These are phyloP conservation scores for Pelobates cultripes DNA, from an alignment of 2,797 vertebrate genomes.

Conservation along the genomic window DNA sequence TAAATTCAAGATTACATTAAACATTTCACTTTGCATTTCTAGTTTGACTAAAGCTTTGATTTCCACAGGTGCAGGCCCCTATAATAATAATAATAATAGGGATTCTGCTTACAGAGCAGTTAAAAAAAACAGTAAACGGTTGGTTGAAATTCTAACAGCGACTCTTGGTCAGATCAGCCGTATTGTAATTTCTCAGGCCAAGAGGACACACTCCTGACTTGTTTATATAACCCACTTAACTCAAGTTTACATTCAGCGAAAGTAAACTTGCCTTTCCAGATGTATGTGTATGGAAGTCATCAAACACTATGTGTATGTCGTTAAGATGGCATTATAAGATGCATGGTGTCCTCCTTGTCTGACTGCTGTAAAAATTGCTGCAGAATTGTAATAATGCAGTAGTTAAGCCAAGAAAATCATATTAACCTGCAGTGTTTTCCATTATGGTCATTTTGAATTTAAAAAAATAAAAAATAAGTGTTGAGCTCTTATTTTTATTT, in stretches of 20 bases:
- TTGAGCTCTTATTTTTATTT: too few relatives aligned
- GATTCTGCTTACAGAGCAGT: too few relatives aligned
- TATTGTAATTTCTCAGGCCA: constrained; percentile 21
- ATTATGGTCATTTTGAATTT: neutral
- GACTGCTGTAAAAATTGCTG: neutral
- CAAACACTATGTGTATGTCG: constrained; percentile 1
- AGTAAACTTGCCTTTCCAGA: constrained; percentile 28
- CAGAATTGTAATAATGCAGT: neutral
- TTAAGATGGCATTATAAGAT: neutral
- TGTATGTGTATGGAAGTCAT: constrained; percentile 2
- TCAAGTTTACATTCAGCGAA: constrained; percentile 30
- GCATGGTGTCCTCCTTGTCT: constrained; percentile 4
- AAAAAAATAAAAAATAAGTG: too few relatives aligned
- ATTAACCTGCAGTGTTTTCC: neutral
- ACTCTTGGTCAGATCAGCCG: neutral
- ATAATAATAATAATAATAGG: too few relatives aligned
- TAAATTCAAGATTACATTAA: too few relatives aligned
- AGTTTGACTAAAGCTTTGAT: too few relatives aligned
- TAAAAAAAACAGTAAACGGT: too few relatives aligned
- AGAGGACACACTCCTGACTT: constrained; percentile 17
- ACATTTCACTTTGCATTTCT: too few relatives aligned
- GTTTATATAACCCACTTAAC: constrained; percentile 33
- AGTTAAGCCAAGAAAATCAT: neutral
- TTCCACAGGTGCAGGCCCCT: too few relatives aligned
- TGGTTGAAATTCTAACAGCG: too few relatives aligned